Conservation (phyloP, 2,113 vertebrate genomes). For the Phalacrocorax aristotelis region DNA sequence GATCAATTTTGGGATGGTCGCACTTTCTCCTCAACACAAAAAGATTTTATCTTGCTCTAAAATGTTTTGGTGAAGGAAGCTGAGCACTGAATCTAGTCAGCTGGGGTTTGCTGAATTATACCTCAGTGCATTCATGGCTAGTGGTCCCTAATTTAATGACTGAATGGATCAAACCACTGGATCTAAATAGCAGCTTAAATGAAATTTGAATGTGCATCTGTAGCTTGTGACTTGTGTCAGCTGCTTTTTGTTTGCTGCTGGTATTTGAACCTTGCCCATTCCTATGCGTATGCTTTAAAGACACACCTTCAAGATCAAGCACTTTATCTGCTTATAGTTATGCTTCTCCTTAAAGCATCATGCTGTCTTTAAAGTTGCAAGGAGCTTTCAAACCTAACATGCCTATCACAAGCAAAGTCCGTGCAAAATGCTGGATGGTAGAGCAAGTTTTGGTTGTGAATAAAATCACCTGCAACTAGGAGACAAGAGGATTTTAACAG, state of each 20-base stretch:
- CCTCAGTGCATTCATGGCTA: not conserved
- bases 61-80: not conserved
- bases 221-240: not conserved
- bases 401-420: not conserved
- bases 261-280: not conserved
- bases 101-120: not conserved
- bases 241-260: not conserved
- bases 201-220: not conserved
- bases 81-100: not conserved
- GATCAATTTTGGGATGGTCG: not conserved
- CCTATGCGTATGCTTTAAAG: not conserved
- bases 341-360: not conserved
- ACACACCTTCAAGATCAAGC: not conserved
- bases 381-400: not conserved
- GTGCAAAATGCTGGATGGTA: not conserved
- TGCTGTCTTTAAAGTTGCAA: not conserved
- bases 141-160: not conserved
- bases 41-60: not conserved
- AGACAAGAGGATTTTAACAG: not conserved
- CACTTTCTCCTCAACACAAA: not conserved
- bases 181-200: not conserved
- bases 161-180: not conserved
- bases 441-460: not conserved
- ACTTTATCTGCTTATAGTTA: not conserved
- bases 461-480: not conserved